Percentiles rank a stretch among this genome's conserved stretches.
These are phyloP conservation scores for Argyresthia albistria DNA, from an alignment of 2,888 invertebrate species.

Conservation along the genomic window DNA sequence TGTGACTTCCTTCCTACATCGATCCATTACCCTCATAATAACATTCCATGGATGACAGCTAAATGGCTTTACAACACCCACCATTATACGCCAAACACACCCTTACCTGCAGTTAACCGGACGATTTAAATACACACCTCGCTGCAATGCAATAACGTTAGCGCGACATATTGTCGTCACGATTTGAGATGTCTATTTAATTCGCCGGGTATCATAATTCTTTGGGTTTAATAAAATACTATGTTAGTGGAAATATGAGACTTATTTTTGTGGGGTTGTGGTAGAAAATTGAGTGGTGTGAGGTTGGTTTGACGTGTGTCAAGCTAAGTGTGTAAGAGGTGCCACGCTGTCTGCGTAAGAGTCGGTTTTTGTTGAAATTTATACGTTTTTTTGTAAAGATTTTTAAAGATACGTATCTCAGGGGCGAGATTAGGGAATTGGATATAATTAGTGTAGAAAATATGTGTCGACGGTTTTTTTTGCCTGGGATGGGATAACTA, in stretches of 20 bases:
- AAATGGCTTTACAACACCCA: slow-evolving; percentile 9
- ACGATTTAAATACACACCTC: too few species aligned
- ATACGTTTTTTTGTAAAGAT: too few species aligned
- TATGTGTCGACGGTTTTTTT: slow-evolving; percentile 23
- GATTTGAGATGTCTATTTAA: too few species aligned
- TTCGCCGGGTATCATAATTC: too few species aligned
- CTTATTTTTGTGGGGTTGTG: not conserved
- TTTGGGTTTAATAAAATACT: too few species aligned
- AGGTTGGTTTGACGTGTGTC: too few species aligned
- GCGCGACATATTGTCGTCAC: too few species aligned
- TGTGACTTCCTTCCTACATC: slow-evolving; percentile 68
- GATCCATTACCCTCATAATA: slow-evolving; percentile 60
- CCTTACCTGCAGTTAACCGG: too few species aligned
- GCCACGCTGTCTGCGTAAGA: slow-evolving; percentile 55
- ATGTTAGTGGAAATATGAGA: not conserved
- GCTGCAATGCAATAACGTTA: too few species aligned
- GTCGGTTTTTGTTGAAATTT: not conserved
- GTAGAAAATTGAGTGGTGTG: not conserved
- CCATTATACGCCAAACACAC: not conserved
- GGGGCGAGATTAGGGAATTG: too few species aligned
- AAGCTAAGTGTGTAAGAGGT: slow-evolving; percentile 13
- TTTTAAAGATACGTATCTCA: too few species aligned
- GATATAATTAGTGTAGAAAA: too few species aligned
- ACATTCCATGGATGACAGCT: slow-evolving; percentile 60
- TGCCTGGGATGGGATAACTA: not conserved